Percentiles rank a stretch among this genome's conserved stretches.
Conservation (phyloP, 2,113 vertebrate species). For the Cololabis saira region DNA sequence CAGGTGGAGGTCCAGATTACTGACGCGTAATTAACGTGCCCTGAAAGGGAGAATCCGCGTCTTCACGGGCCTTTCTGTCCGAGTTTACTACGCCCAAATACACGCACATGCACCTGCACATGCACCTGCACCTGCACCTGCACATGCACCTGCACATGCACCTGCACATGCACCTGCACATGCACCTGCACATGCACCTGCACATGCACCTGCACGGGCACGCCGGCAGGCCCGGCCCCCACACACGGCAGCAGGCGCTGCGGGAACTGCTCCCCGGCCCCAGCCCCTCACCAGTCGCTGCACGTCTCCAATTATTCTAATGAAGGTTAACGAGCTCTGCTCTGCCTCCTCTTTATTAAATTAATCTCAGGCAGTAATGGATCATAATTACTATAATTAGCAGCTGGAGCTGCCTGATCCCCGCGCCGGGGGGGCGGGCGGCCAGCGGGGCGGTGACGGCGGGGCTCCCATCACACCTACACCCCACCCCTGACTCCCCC, state of each 20-base stretch:
- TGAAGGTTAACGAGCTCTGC: slow-evolving; percentile 93
- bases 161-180: too few relatives aligned
- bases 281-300: not conserved
- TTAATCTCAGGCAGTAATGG: slow-evolving; percentile 91
- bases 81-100: too few relatives aligned
- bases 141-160: too few relatives aligned
- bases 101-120: too few relatives aligned
- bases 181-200: slow-evolving; percentile 20
- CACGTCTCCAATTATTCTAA: slow-evolving; percentile 88
- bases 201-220: slow-evolving; percentile 11
- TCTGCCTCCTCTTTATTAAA: slow-evolving; percentile 92
- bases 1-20: too few relatives aligned
- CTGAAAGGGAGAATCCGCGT: too few relatives aligned
- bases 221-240: slow-evolving; percentile 1
- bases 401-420: slow-evolving; percentile 83
- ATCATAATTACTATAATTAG: slow-evolving; percentile 96
- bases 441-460: slow-evolving; percentile 37
- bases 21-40: too few relatives aligned
- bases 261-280: slow-evolving; percentile 29
- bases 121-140: too few relatives aligned
- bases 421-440: too few relatives aligned
- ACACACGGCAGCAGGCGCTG: too few relatives aligned
- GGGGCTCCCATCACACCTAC: not conserved
- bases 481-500: too few relatives aligned
- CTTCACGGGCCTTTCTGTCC: too few relatives aligned